Conservation (phyloP, 2,797 vertebrate species). For the Glyptemys insculpta region DNA sequence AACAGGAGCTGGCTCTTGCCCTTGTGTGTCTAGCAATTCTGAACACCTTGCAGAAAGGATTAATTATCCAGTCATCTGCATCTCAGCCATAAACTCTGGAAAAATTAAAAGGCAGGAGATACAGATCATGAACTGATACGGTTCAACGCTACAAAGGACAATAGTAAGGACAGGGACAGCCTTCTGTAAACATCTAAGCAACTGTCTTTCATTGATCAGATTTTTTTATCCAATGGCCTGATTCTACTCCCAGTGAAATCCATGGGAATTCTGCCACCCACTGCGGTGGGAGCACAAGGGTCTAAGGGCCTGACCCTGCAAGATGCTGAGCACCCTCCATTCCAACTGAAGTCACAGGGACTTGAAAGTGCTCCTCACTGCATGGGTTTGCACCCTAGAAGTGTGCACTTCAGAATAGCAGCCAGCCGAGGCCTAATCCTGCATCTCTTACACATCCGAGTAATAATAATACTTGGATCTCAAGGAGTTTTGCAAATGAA, state of each 20-base stretch:
- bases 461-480: neutral
- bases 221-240: neutral
- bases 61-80: neutral
- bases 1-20: slow-evolving; percentile 28
- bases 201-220: accelerated
- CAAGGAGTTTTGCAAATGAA: neutral
- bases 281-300: neutral
- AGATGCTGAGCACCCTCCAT: neutral
- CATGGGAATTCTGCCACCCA: neutral
- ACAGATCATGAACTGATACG: accelerated
- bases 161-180: accelerated
- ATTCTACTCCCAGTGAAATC: neutral
- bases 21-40: neutral
- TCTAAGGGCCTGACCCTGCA: neutral
- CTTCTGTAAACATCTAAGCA: neutral
- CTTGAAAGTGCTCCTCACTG: neutral
- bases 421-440: neutral
- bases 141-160: neutral
- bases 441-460: neutral
- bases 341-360: neutral
- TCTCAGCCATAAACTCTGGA: slow-evolving; percentile 23
- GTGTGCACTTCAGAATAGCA: neutral
- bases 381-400: neutral
- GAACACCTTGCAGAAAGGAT: slow-evolving; percentile 18
- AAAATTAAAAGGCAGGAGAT: slow-evolving; percentile 17